Conservation (phyloP, 2,113 vertebrate genomes). For the Mungos mungo region DNA sequence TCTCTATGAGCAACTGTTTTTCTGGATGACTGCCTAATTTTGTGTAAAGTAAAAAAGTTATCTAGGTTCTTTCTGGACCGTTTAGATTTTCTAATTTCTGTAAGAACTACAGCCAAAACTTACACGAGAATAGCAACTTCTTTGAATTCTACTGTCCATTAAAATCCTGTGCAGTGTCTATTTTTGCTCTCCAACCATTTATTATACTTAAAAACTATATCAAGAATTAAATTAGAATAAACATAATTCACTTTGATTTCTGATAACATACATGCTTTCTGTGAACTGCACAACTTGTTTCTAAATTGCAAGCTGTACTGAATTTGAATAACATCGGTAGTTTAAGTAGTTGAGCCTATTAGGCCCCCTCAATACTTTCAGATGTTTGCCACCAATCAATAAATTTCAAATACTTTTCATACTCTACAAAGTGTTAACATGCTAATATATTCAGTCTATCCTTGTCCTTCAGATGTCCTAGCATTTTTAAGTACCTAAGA, state of each 20-base stretch:
- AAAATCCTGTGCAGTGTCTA: background rate
- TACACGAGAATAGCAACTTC: background rate
- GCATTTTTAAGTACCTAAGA: constrained; percentile 20
- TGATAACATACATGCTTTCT: constrained; percentile 46
- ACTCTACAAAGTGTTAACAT: background rate
- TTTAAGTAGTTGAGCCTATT: background rate
- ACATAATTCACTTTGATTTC: constrained; percentile 57
- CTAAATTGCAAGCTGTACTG: background rate
- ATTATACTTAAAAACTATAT: background rate
- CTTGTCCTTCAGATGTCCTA: constrained; percentile 3
- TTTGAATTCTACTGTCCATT: background rate
- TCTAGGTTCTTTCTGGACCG: background rate
- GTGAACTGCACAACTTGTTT: background rate
- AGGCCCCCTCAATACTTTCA: background rate
- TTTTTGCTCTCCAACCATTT: constrained; percentile 48
- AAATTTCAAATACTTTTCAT: constrained; percentile 26
- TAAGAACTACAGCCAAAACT: constrained; percentile 39
- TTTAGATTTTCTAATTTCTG: constrained; percentile 18
- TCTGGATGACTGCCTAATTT: background rate
- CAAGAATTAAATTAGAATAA: constrained; percentile 46
- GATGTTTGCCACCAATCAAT: background rate
- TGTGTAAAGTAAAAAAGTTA: background rate
- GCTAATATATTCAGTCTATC: background rate
- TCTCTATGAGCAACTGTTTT: background rate
- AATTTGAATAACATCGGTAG: background rate